Conservation (phyloP, 2,888 invertebrate genomes). For the Harpagoxenus sublaevis region DNA sequence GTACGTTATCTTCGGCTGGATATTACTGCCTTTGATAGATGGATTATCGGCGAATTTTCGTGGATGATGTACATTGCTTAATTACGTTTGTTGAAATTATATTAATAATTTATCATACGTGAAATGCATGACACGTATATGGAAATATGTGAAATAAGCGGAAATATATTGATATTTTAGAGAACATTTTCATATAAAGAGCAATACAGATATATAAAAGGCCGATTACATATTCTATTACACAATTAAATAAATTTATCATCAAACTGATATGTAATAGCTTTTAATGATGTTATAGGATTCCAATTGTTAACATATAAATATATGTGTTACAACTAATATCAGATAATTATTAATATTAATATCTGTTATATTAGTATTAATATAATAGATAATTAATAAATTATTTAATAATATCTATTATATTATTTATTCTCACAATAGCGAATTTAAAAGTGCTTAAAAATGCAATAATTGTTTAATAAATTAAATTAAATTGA, state of each 20-base stretch:
- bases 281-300: constrained; percentile 3
- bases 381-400: not conserved
- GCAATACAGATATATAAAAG: not conserved
- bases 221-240: constrained; percentile 6
- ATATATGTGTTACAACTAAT: not conserved
- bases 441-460: not conserved
- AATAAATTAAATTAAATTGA: constrained; percentile 8
- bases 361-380: not conserved
- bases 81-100: constrained; percentile 21
- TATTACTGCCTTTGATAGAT: constrained; percentile 8
- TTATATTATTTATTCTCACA: not conserved
- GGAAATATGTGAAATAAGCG: not conserved
- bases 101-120: constrained; percentile 27
- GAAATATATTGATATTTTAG: constrained; percentile 7
- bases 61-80: constrained; percentile 15
- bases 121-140: not conserved
- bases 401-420: not conserved
- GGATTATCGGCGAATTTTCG: constrained; percentile 31
- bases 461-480: not conserved
- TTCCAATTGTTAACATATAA: not conserved
- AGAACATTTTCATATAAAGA: not conserved
- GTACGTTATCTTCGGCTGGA: not conserved
- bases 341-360: not conserved
- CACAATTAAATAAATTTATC: constrained; percentile 23
- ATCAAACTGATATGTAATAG: not conserved